Evolutionary conservation across 53 echinoderm and acorn worm genomes (phyloP), one percentile per base, ranked within the genome.

Genomic region (Zoroaster sp.): DNA sequence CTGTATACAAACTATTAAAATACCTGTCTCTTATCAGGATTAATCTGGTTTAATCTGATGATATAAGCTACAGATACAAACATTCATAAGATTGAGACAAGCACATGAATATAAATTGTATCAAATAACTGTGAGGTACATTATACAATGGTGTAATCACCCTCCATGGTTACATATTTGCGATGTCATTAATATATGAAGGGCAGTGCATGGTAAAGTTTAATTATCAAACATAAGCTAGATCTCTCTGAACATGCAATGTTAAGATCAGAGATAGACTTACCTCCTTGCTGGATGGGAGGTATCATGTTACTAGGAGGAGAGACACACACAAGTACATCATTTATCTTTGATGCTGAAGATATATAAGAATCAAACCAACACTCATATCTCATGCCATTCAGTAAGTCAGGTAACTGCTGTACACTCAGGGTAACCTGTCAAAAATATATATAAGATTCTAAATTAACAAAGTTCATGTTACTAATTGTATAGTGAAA

Each of bases 381-480:
- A 68, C 96, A 96, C 30, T 89, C 52, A 72, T 97, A 97, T 63
- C 49, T 77, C 35, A 89, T 4, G 4, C 35, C 78, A 12, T 28
- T 59, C 6, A 39, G 44, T 49, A 91, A 83, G 4, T 91, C 91
- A 38, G 97, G 95, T 34, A 97, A 92, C 71, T 95, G 93, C 43
- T 83, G 55, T 13, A 97, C 83, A 44, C 80, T 91, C 38, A 96
- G 36, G 7, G 46, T 79, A 47, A 94, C 78, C 96, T 96, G 53
- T 34, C 59, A 18, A 90, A 35, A 15, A 10, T 47, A 8, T 14
- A 47, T 47, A 14, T n/a, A n/a, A n/a, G n/a, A n/a, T n/a, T n/a
- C n/a, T n/a, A n/a, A n/a, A n/a, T n/a, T n/a, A n/a, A n/a, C n/a
- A n/a, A n/a, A 14, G 49, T 47, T 14, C 14, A 8, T 14, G 14